These are phyloP conservation scores for Sphaerodactylus townsendi DNA, from an alignment of 2,113 vertebrate genomes.

Conservation along the genomic window DNA sequence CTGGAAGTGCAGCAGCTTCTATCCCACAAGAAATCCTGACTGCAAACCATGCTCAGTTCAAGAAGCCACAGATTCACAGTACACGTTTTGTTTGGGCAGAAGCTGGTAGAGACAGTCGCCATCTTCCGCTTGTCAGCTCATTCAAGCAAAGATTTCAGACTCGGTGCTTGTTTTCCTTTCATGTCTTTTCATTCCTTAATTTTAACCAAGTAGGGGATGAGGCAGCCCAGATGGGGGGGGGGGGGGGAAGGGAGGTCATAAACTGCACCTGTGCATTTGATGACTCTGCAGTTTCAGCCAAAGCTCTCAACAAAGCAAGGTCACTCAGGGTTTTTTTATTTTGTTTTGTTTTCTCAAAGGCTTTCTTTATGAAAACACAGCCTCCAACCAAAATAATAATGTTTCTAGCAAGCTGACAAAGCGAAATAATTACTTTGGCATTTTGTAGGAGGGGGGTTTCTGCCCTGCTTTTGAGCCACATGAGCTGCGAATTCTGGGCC, in stretches of 20 bases:
- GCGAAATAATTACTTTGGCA: constrained; percentile 38
- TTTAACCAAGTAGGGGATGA: neutral
- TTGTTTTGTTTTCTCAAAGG: constrained; percentile 55
- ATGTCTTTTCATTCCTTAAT: neutral
- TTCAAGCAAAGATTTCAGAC: neutral
- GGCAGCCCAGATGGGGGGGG: neutral
- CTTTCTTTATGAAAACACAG: constrained; percentile 56
- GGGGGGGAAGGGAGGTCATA: neutral
- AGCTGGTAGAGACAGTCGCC: neutral
- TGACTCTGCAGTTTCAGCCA: constrained; percentile 49
- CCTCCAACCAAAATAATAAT: constrained; percentile 58
- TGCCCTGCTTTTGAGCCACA: neutral
- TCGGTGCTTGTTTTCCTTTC: neutral
- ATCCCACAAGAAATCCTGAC: neutral
- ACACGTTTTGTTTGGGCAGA: neutral
- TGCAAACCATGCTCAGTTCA: neutral
- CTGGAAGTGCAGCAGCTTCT: neutral
- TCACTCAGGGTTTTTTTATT: neutral
- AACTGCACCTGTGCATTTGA: constrained; percentile 40
- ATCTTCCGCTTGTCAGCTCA: neutral
- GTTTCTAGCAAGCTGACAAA: neutral
- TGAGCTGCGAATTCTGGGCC: neutral
- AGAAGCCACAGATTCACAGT: neutral
- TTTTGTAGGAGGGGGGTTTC: neutral
- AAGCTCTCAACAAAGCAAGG: constrained; percentile 19